Evolutionary conservation across 1,140 invertebrate genomes (phyloP), one percentile per base, ranked within the genome.

Genomic region (Caenorhabditis briggsae): DNA sequence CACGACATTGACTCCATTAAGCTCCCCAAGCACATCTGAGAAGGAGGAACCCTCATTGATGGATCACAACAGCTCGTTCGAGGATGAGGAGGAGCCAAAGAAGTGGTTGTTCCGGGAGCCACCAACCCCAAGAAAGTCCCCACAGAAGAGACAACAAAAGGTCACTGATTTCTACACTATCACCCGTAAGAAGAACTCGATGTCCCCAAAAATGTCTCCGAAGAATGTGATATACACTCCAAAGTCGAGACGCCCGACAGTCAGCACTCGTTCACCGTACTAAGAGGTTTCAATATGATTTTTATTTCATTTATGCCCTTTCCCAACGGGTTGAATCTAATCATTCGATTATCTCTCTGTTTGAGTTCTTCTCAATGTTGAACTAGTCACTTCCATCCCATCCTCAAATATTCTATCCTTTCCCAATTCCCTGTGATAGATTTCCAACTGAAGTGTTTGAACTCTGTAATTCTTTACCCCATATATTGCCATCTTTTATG

Each of bases 341-440:
- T 78, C 70, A 78, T 78, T 78, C 53, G 70, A 78, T 78, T 78
- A 78, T 78, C 70, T 78, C 70, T 46, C 5, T 46, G 70, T 78
- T 41, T 48, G n/a, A 20, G 43, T 53, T 78, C 70, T 70, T 41
- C 18, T 70, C 18, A 70, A n/a, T 70, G 65, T 70, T 70, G 20
- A 78, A 78, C 70, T 78, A 78, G 70, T 78, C 70, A 78, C 46
- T 14, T n/a, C 56, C 20, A 58, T n/a, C 50, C 50, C 50, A 23
- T 11, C 46, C 18, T 18, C 46, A 78, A 48, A 12, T 23, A 5
- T 12, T 50, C 23, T 23, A 78, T 50, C 53, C n/a, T 14, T 70
- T 16, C 64, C 70, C 3, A 48, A 78, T 23, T 12, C 70, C 70
- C 70, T 78, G 70, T 78, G 70, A 78, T 78, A 7, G 5, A 53